Conservation (phyloP, 1,140 invertebrate genomes). For the Fopius arisanus region DNA sequence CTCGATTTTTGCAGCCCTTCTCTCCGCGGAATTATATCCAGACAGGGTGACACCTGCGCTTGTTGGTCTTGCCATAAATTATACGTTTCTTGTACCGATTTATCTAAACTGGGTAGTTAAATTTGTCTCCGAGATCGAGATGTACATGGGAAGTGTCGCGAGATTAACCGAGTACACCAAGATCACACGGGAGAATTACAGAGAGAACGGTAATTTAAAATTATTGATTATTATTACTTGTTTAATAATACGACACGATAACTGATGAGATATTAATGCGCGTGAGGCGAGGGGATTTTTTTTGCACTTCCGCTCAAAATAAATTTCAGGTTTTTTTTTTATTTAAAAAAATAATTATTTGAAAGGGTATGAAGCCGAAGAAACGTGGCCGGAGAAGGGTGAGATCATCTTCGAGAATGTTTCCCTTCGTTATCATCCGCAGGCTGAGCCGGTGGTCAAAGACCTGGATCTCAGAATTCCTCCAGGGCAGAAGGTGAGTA, state of each 20-base stretch:
- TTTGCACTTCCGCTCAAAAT: too few species aligned
- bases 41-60: conserved; percentile 69
- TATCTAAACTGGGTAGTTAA: conserved; percentile 86
- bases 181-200: conserved; percentile 68
- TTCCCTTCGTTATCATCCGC: conserved; percentile 71
- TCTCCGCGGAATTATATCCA: conserved; percentile 66
- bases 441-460: conserved; percentile 69
- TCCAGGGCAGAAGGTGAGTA: conserved; percentile 73
- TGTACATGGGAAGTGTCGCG: conserved; percentile 81
- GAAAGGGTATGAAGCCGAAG: conserved; percentile 65
- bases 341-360: conserved; percentile 18
- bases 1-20: conserved; percentile 72
- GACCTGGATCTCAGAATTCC: conserved; percentile 71
- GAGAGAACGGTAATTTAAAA: conserved; percentile 59
- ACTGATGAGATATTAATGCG: too few species aligned
- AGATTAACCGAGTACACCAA: conserved; percentile 72
- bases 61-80: conserved; percentile 79
- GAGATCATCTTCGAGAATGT: conserved; percentile 77
- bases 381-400: conserved; percentile 75
- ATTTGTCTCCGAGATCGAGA: conserved; percentile 80
- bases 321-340: not conserved
- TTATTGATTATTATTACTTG: too few species aligned
- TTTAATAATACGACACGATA: too few species aligned
- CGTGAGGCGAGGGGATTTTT: too few species aligned
- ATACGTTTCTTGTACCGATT: conserved; percentile 81